Percentiles rank a stretch among this genome's conserved stretches.
These are phyloP conservation scores for Porphyrio hochstetteri DNA, from an alignment of 2,113 vertebrate genomes.

Conservation along the genomic window DNA sequence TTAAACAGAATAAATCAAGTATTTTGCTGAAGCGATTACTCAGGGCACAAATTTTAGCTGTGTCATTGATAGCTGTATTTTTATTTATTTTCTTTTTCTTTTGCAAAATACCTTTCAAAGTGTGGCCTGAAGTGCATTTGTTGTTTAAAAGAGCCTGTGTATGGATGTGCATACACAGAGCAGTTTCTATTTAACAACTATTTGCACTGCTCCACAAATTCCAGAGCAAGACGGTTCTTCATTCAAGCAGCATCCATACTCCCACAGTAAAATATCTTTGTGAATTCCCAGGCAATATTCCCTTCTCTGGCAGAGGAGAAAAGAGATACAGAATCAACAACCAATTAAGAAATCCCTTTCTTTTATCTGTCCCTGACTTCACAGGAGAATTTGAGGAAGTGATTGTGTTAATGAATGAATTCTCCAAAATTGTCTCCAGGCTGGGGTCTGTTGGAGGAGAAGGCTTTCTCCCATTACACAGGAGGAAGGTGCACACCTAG, in stretches of 20 bases:
- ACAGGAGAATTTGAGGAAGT: not conserved
- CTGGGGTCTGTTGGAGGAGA: not conserved
- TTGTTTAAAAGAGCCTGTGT: not conserved
- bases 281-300: not conserved
- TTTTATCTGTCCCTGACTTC: not conserved
- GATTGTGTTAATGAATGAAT: too few species aligned
- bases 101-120: not conserved
- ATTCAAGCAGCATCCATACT: not conserved
- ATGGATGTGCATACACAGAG: not conserved
- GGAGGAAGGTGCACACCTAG: not conserved
- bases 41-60: not conserved
- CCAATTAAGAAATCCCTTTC: not conserved
- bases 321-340: not conserved
- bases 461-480: not conserved
- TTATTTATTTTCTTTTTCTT: not conserved
- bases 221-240: not conserved
- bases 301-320: not conserved
- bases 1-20: not conserved
- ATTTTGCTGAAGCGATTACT: not conserved
- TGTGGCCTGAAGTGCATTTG: not conserved
- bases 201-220: not conserved
- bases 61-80: not conserved
- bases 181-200: not conserved
- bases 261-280: not conserved
- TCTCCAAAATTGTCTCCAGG: not conserved